Percentiles rank a stretch among this genome's conserved stretches.
Conservation (phyloP, 2,797 vertebrate species). For the Neosilurus mollespiculum region DNA sequence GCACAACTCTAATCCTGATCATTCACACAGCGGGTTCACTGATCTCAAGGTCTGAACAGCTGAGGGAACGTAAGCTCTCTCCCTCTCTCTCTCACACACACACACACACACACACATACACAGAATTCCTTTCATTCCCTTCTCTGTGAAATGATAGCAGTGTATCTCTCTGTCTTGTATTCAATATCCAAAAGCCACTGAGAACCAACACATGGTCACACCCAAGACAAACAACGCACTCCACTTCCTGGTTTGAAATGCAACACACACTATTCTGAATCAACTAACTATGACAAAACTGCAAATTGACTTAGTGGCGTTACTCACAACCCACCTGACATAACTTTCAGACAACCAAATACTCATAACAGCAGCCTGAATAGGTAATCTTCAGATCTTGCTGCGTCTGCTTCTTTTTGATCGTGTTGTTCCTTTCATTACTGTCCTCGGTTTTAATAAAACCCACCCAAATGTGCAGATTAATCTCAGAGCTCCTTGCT, state of each 20-base stretch:
- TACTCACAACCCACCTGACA: constrained; percentile 1
- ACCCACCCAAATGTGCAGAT: background rate
- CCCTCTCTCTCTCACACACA: constrained; percentile 45
- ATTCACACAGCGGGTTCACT: background rate
- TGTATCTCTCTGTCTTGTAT: constrained; percentile 37
- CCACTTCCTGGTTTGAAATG: constrained; percentile 12
- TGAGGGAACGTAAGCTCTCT: constrained; percentile 42
- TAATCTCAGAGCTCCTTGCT: background rate
- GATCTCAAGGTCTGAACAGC: constrained; percentile 25
- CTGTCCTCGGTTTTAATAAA: background rate
- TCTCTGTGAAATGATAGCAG: constrained; percentile 53
- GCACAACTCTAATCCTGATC: background rate
- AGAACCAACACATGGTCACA: background rate
- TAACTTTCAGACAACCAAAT: background rate
- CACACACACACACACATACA: constrained; percentile 51
- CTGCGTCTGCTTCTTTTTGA: background rate
- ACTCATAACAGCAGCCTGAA: background rate
- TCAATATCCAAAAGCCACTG: constrained; percentile 26
- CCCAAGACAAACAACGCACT: constrained; percentile 5
- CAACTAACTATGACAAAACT: background rate
- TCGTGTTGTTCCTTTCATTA: background rate
- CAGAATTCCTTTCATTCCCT: constrained; percentile 68
- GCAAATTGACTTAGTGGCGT: background rate
- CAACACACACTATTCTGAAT: background rate
- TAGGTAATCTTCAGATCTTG: background rate